Evolutionary conservation across 2,888 invertebrate genomes (phyloP), one percentile per base, ranked within the genome.

Genomic region (Drosophila nigritarsus): DNA sequence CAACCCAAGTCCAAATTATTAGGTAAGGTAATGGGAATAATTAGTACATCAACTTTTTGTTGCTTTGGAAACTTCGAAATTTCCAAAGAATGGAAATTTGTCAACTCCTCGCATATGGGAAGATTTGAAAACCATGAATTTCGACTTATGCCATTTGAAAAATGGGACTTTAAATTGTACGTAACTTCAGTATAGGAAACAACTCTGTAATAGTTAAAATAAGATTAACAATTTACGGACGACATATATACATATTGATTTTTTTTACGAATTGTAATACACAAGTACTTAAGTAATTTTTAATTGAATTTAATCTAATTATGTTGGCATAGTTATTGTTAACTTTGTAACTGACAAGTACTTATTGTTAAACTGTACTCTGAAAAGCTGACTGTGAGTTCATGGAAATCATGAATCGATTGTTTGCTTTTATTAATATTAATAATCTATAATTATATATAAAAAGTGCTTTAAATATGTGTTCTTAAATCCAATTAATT

Each of bases 401-500:
- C 24, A 24, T 58, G 20, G 42, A 24, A 18, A 30, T 42, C 40
- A 42, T 54, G 24, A 27, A 34, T 49, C 27, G 27, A 34, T 49
- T 48, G 58, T 32, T 45, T 58, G 59, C n/a, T 24, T 27, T 24
- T 34, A 55, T n/a, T 34, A 7, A 24, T 45, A 24, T 13, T 45
- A 20, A 18, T 34, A 54, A 20, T 54, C 34, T 42, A 29, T 45
- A 45, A 34, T 27, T 36, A 27, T 54, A n/a, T 54, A 27, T 27
- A n/a, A 54, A 50, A 60, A 38, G 32, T 24, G 64, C 32, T 50
- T 42, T 36, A 24, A 68, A 59, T 40, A 58, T 34, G 27, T 67
- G 55, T 63, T 51, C 51, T 61, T 36, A 38, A 64, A 64, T 68
- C 66, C 29, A 58, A 65, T 60, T 65, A 65, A 69, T 77, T 65